These are phyloP conservation scores for Apeira syringaria DNA, from an alignment of 2,888 invertebrate species.

Conservation along the genomic window DNA sequence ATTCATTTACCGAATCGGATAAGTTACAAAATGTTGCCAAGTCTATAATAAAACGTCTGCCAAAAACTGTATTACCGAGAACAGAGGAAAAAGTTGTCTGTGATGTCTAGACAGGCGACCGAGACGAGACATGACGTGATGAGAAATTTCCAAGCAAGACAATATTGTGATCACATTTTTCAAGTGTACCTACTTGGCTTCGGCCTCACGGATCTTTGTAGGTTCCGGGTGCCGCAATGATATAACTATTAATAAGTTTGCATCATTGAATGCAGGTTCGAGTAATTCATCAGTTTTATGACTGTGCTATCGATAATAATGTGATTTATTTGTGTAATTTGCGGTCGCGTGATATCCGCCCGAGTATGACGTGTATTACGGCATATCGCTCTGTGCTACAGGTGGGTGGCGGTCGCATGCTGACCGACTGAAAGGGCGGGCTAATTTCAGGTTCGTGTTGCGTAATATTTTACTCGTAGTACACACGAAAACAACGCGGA, in stretches of 20 bases:
- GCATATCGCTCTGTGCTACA: too few species aligned
- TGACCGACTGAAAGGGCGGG: slow-evolving; percentile 49
- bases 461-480: slow-evolving; percentile 46
- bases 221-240: slow-evolving; percentile 29
- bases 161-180: slow-evolving; percentile 31
- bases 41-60: slow-evolving; percentile 68
- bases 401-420: slow-evolving; percentile 45
- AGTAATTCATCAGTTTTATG: slow-evolving; percentile 30
- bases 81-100: slow-evolving; percentile 61
- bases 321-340: slow-evolving; percentile 13
- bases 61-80: slow-evolving; percentile 78
- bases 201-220: slow-evolving; percentile 18
- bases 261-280: slow-evolving; percentile 26
- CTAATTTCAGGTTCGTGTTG: slow-evolving; percentile 50
- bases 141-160: slow-evolving; percentile 44
- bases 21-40: slow-evolving; percentile 72
- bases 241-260: slow-evolving; percentile 23
- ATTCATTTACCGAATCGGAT: slow-evolving; percentile 74
- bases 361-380: slow-evolving; percentile 42
- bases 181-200: slow-evolving; percentile 15
- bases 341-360: slow-evolving; percentile 29
- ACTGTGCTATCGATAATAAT: slow-evolving; percentile 12
- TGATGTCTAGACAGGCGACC: slow-evolving; percentile 69
- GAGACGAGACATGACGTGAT: slow-evolving; percentile 67
- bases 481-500: slow-evolving; percentile 58